These are phyloP conservation scores for Caenorhabditis sp. DNA, from an alignment of 2,888 invertebrate species.

Conservation along the genomic window DNA sequence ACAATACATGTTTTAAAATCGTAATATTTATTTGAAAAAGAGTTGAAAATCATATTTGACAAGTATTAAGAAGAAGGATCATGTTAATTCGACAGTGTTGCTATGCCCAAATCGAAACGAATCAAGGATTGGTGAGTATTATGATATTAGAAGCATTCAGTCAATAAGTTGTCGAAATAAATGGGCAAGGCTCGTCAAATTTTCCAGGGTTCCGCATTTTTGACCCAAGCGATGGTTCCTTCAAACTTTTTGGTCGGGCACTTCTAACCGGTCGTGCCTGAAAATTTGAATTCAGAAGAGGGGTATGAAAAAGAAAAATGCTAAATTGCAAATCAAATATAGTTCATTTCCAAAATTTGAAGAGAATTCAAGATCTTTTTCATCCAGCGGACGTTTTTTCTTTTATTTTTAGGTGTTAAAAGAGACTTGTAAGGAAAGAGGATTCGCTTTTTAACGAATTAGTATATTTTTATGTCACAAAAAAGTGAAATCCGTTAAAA, in stretches of 20 bases:
- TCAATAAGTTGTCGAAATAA: constrained; percentile 24
- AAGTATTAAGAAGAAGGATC: background rate
- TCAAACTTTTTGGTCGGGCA: constrained; percentile 7
- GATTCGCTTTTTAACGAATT: no score
- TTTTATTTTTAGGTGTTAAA: no score
- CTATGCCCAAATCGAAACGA: constrained; percentile 21
- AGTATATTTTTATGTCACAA: no score
- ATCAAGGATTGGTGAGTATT: constrained; percentile 31
- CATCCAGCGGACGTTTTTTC: no score
- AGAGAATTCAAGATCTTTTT: no score
- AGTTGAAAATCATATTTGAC: background rate
- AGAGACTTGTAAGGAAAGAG: no score
- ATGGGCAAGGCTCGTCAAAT: constrained; percentile 45
- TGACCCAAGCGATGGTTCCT: constrained; percentile 26
- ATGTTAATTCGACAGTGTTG: constrained; percentile 28
- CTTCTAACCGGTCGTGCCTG: background rate
- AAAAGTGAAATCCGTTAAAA: no score
- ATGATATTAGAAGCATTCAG: constrained; percentile 4
- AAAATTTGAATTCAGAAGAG: background rate
- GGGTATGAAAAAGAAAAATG: no score
- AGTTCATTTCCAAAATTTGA: no score
- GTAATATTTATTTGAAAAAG: background rate
- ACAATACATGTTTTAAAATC: background rate
- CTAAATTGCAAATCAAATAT: no score
- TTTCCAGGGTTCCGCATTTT: constrained; percentile 50